Conservation (phyloP, 1,140 invertebrate species). For the Drosophila gunungcola region DNA sequence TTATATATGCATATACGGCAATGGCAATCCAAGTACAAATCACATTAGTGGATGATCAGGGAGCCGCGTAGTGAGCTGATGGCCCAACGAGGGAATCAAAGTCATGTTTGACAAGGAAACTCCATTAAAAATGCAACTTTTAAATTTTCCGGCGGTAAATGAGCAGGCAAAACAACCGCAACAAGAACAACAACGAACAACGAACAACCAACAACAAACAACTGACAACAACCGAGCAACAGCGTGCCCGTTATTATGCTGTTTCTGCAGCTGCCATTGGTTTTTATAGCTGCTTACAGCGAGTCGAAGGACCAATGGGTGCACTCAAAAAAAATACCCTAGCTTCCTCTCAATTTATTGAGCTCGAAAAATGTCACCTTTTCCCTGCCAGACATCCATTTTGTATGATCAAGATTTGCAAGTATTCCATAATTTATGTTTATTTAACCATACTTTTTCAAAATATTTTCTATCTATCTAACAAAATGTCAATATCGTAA, state of each 20-base stretch:
- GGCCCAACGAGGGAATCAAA: slow-evolving; percentile 56
- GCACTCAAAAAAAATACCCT: background rate
- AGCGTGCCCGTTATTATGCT: slow-evolving; percentile 62
- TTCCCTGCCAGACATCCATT: too few relatives aligned
- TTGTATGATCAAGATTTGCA: too few relatives aligned
- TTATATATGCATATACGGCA: background rate
- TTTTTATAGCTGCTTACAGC: slow-evolving; percentile 65
- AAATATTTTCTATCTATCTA: too few relatives aligned
- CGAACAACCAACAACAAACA: slow-evolving; percentile 22
- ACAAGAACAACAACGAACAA: background rate
- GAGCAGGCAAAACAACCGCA: slow-evolving; percentile 21
- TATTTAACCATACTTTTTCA: too few relatives aligned
- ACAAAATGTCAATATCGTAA: too few relatives aligned
- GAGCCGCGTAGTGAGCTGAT: slow-evolving; percentile 8
- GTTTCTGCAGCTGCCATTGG: slow-evolving; percentile 17
- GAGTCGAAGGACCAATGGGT: slow-evolving; percentile 33
- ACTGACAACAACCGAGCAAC: slow-evolving; percentile 42
- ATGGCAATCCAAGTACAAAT: slow-evolving; percentile 61
- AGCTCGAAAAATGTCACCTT: too few relatives aligned
- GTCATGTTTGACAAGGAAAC: slow-evolving; percentile 72
- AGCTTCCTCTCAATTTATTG: too few relatives aligned
- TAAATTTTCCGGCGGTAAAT: slow-evolving; percentile 55
- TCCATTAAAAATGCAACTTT: slow-evolving; percentile 82
- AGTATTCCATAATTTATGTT: too few relatives aligned
- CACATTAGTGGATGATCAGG: slow-evolving; percentile 76